Evolutionary conservation across 2,888 invertebrate species (phyloP).

Genomic region (Diabrotica balteata): DNA sequence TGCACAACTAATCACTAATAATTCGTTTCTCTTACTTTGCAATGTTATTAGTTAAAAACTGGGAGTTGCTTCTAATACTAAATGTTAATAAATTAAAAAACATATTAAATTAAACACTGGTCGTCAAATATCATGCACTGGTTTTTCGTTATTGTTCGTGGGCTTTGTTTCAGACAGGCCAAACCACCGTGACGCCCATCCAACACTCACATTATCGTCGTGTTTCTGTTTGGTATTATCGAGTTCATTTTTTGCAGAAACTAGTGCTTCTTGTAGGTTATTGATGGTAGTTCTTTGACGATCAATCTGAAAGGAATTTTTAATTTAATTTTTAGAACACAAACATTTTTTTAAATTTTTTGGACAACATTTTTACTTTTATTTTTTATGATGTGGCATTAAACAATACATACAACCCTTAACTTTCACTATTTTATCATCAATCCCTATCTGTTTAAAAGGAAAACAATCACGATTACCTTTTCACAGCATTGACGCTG

Average conservation of each 20-base stretch:
- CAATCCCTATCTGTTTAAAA: no score
- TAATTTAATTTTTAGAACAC: no score
- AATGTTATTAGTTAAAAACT: conserved; percentile 2
- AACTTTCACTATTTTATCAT: no score
- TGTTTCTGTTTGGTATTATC: conserved; percentile 52
- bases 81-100: conserved; percentile 9
- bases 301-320: conserved; percentile 46
- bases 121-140: conserved; percentile 57
- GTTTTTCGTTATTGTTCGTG: conserved; percentile 46
- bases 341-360: no score
- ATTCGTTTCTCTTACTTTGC: conserved; percentile 3
- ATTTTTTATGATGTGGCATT: no score
- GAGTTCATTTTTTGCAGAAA: conserved; percentile 54
- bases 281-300: conserved; percentile 55
- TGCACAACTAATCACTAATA: conserved; percentile 6
- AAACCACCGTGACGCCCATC: conserved; percentile 56
- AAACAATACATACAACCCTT: no score
- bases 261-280: conserved; percentile 55
- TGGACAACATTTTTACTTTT: no score
- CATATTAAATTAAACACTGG: conserved; percentile 12
- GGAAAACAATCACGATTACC: no score
- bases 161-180: conserved; percentile 44
- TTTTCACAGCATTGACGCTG: no score
- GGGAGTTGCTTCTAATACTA: background rate
- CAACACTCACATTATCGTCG: conserved; percentile 56